Base-by-base conservation (phyloP, 64 coral and sea anemone species). In the Montipora capricornis region DNA sequence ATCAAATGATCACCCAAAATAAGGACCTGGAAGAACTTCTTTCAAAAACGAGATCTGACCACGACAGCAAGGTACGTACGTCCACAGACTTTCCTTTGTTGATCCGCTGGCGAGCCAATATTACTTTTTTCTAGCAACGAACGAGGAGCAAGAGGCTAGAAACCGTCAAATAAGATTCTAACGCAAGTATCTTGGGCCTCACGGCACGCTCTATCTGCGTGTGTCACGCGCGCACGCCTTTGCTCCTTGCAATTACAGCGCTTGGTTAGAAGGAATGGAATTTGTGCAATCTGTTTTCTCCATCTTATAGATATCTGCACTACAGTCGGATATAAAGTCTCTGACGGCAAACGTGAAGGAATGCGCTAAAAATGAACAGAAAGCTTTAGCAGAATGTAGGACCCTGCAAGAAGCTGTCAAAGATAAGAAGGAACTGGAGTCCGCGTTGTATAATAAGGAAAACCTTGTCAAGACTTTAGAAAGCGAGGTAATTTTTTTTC, bases 311-410 rank as follows among this genome's bases (percentile, higher is more conserved):
- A 83, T 94, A 48, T 64, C 89, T 10, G 96, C 93, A 8, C 61
- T 98, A 46, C 93, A 98, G 61, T 78, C 83, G 4, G 96, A 98
- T 62, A 68, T 95, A 14, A 98, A 92, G 52, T 95, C 93, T 49
- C 37, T 95, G 20, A 89, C 69, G 64, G 13, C 70, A 17, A 78
- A 85, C 16, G 20, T 91, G 13, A 82, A 20, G 1, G 96, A 98
- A 5, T 13, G 29, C 3, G 82, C 85, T 1, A 66, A 47, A 24
- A 81, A 87, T 24, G 95, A 97, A 57, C 84, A 94, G 80, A 82
- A 78, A 22, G 78, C 59, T 20, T 51, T 83, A 61, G 53, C 89
- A 20, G 83, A 95, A 19, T 92, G 84, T 64, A 78, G 47, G 5
- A 82, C 68, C 13, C 71, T 95, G 9, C 87, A 92, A 9, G 77